A percentile compares a stretch with the other conserved stretches of the same genome.
These are phyloP conservation scores for Drosophila subquinaria DNA, from an alignment of 2,888 invertebrate genomes.

Conservation along the genomic window DNA sequence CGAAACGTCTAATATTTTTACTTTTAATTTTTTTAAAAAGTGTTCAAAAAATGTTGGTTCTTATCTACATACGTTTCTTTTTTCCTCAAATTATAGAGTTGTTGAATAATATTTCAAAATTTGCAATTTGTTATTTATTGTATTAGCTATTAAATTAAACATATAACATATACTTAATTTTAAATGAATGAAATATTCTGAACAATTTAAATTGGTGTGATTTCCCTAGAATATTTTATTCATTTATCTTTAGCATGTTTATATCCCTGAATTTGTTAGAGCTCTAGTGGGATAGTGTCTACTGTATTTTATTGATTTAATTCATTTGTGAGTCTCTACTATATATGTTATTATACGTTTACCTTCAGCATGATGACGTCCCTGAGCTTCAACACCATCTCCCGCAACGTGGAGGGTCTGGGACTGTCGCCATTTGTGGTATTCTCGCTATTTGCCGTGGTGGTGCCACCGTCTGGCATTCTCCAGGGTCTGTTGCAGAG, in stretches of 20 bases:
- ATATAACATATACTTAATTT: too few relatives aligned
- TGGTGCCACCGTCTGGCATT: constrained; percentile 86
- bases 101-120: too few relatives aligned
- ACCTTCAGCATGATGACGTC: constrained; percentile 87
- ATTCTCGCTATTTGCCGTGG: constrained; percentile 86
- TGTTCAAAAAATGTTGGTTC: too few relatives aligned
- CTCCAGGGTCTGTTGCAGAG: constrained; percentile 80
- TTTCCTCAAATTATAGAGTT: too few relatives aligned
- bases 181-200: too few relatives aligned
- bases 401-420: constrained; percentile 87
- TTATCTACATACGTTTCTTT: too few relatives aligned
- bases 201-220: too few relatives aligned
- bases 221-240: neutral
- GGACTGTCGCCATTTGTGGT: constrained; percentile 87
- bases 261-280: neutral
- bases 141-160: too few relatives aligned
- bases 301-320: neutral
- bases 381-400: constrained; percentile 87
- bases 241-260: neutral
- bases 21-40: too few relatives aligned
- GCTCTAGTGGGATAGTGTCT: neutral
- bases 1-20: too few relatives aligned
- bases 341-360: neutral
- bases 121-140: too few relatives aligned
- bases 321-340: neutral